Base-by-base conservation (phyloP, 37 sponge, comb jelly and placozoan genomes). In the Geodia barretti region DNA sequence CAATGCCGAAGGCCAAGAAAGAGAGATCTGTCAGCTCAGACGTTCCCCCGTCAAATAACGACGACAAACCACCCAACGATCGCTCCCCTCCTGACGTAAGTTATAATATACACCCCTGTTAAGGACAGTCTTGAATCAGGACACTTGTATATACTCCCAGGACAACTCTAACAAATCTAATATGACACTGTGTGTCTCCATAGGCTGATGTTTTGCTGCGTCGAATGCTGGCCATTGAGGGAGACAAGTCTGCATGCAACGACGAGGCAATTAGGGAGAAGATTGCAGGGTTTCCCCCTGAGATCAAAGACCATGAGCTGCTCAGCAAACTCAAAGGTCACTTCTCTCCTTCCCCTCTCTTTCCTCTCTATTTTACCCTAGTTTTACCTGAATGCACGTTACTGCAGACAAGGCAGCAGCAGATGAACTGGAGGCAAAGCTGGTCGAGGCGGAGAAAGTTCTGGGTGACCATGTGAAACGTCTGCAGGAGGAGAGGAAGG, bases 171-270 rank as follows among this genome's bases (percentile, higher is more conserved):
- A n/a, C n/a, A n/a, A n/a, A n/a, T n/a, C n/a, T n/a, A n/a, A n/a
- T n/a, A n/a, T n/a, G n/a, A n/a, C n/a, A 75, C 60, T 41, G 54
- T 47, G 9, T 71, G 1, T 38, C 36, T 3, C 25, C 31, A 37
- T 41, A 92, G 92, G 73, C 88, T 26, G 88, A 81, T 39, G 84
- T 71, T 19, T 73, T 92, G 41, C 64, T 92, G n/a, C 62, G 79
- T 39, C 70, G 68, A 41, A 83, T 89, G 87, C 77, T 61, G 19
- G 76, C 84, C 26, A 37, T 89, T 9, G 84, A 87, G 41, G 81
- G 73, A 20, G 87, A 85, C 0, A 71, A 77, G 28, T 82, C 82
- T 41, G 85, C 65, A n/a, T 35, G 61, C 3, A 24, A 60, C 23
- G 88, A 89, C 70, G 79, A 59, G 41, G 69, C 62, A 25, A 77